These are phyloP conservation scores for Cheilinus undulatus DNA, from an alignment of 2,113 vertebrate species.

Conservation along the genomic window DNA sequence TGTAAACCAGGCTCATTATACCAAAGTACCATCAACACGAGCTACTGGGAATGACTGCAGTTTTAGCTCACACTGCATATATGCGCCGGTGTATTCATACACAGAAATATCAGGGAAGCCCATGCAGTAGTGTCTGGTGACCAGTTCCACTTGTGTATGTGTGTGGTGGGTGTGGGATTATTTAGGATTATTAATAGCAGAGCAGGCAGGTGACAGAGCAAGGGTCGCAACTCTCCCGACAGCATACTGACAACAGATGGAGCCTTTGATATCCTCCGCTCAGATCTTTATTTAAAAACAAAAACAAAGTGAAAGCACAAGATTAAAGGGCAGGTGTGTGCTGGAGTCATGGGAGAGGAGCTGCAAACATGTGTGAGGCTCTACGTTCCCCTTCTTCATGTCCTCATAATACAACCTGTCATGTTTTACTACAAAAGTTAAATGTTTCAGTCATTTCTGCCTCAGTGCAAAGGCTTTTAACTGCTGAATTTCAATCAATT, in stretches of 20 bases:
- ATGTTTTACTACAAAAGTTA: too few relatives aligned
- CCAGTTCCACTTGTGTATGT: conserved; percentile 14
- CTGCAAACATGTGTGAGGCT: background rate
- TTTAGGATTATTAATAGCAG: conserved; percentile 61
- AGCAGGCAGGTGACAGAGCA: conserved; percentile 48
- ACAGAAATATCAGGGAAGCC: conserved; percentile 65
- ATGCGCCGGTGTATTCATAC: conserved; percentile 32
- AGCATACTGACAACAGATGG: conserved; percentile 64
- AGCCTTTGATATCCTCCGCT: conserved; percentile 55
- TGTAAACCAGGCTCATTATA: background rate
- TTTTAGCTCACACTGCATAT: background rate
- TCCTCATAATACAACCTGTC: background rate
- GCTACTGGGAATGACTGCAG: background rate
- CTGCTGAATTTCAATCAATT: too few relatives aligned
- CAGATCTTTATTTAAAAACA: conserved; percentile 66
- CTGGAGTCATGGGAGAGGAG: conserved; percentile 7
- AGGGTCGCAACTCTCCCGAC: conserved; percentile 32
- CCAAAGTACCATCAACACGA: conserved; percentile 9
- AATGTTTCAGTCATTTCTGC: too few relatives aligned
- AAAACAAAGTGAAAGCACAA: conserved; percentile 39
- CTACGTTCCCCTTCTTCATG: background rate
- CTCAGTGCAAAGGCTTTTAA: too few relatives aligned
- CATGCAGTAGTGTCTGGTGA: conserved; percentile 32
- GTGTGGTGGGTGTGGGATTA: conserved; percentile 8
- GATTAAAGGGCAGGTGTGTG: conserved; percentile 33